Conservation (phyloP, 2,113 vertebrate genomes). For the Apaloderma vittatum region DNA sequence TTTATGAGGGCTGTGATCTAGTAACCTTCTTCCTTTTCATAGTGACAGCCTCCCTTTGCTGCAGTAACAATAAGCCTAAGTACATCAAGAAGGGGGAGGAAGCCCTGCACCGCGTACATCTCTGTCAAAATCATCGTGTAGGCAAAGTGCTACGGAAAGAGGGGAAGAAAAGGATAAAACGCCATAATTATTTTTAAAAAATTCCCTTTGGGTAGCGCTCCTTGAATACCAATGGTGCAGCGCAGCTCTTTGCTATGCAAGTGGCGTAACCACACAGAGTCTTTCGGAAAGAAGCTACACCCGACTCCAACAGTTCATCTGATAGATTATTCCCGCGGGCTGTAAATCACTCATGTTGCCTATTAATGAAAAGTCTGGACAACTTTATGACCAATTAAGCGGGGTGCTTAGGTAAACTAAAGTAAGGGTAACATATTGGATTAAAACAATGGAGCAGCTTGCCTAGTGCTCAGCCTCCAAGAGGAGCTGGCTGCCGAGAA, state of each 20-base stretch:
- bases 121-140: not conserved
- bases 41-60: not conserved
- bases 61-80: conserved; percentile 20
- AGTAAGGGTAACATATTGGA: not conserved
- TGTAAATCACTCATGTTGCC: not conserved
- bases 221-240: not conserved
- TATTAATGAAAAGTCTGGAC: not conserved
- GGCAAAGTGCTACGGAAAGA: not conserved
- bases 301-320: not conserved
- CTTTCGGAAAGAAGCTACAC: not conserved
- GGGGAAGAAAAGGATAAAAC: not conserved
- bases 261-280: not conserved
- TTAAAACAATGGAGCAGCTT: not conserved
- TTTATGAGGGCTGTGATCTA: conserved; percentile 60
- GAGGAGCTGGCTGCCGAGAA: not conserved
- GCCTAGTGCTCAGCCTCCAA: not conserved
- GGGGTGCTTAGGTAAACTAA: not conserved
- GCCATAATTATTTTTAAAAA: not conserved
- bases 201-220: not conserved
- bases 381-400: conserved; percentile 19
- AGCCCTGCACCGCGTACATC: fast-evolving
- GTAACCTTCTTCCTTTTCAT: conserved; percentile 4
- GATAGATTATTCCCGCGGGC: fast-evolving
- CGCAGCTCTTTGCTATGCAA: not conserved
- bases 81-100: not conserved